These are phyloP conservation scores for Sarcophaga peregrina DNA, from an alignment of 1,140 invertebrate genomes.

Conservation along the genomic window DNA sequence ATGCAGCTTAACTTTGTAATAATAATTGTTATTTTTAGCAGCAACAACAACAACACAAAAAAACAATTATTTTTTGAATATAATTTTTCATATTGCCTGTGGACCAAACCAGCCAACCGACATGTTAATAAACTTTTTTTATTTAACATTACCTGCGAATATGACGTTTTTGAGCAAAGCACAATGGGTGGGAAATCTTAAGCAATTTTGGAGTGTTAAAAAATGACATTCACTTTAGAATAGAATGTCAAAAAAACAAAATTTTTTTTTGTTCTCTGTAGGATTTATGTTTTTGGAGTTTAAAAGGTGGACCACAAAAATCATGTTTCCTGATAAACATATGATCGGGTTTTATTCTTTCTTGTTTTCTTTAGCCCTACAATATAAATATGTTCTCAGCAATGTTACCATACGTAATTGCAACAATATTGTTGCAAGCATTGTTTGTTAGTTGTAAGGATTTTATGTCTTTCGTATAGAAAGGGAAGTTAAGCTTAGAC, in stretches of 20 bases:
- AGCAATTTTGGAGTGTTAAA: not conserved
- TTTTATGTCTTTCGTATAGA: not conserved
- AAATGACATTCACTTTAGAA: conserved; percentile 24
- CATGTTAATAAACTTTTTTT: conserved; percentile 8
- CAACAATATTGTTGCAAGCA: not conserved
- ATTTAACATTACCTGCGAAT: not conserved
- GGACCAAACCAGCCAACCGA: not conserved
- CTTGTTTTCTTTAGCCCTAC: conserved; percentile 3
- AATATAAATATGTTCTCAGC: not conserved
- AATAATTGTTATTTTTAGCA: too few species aligned
- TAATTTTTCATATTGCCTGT: too few species aligned
- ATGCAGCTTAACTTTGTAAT: too few species aligned
- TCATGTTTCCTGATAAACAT: conserved; percentile 25
- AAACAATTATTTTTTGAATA: too few species aligned
- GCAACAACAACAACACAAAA: too few species aligned
- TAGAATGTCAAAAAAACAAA: not conserved
- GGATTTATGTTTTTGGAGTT: not conserved
- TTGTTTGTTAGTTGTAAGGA: not conserved
- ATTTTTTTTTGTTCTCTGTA: too few species aligned
- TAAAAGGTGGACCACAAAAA: not conserved
- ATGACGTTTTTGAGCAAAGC: not conserved
- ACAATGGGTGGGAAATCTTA: conserved; percentile 8
- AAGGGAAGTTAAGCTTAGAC: too few species aligned
- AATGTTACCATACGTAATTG: not conserved
- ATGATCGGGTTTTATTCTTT: not conserved